Percentiles rank a stretch among this genome's conserved stretches.
Evolutionary conservation across 2,888 invertebrate species (phyloP).

Genomic region (Cerceris rybyensis): DNA sequence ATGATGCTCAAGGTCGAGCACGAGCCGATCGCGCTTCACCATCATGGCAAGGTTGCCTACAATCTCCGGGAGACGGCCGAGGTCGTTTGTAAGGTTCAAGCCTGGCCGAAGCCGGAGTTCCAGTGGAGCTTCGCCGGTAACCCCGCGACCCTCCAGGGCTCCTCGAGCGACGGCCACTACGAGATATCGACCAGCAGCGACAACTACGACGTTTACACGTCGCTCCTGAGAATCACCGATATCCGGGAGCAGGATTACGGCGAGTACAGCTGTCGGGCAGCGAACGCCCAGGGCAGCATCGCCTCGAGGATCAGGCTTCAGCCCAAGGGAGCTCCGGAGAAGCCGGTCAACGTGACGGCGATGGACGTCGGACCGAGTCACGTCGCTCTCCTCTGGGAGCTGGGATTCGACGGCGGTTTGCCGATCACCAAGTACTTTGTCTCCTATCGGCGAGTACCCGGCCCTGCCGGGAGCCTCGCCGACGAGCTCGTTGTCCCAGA

Average conservation of each 20-base stretch:
- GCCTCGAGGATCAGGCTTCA: constrained; percentile 90
- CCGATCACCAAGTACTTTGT: constrained; percentile 94
- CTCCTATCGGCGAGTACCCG: constrained; percentile 88
- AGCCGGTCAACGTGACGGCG: constrained; percentile 88
- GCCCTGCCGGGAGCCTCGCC: constrained; percentile 85
- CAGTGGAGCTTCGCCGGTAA: constrained; percentile 94
- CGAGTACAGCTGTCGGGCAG: constrained; percentile 94
- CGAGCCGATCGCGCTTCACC: constrained; percentile 92
- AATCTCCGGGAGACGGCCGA: constrained; percentile 92
- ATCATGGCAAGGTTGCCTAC: constrained; percentile 94
- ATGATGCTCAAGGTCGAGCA: constrained; percentile 97
- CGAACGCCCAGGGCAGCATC: constrained; percentile 91
- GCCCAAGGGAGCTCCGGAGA: constrained; percentile 93
- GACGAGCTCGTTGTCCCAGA: constrained; percentile 86
- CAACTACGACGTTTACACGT: constrained; percentile 93
- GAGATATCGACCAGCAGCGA: constrained; percentile 91
- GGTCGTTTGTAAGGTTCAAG: constrained; percentile 93
- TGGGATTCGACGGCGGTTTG: constrained; percentile 95
- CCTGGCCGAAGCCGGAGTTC: constrained; percentile 95
- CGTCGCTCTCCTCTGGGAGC: constrained; percentile 92
- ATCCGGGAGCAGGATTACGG: constrained; percentile 94
- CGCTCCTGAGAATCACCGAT: constrained; percentile 88
- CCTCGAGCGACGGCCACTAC: constrained; percentile 91
- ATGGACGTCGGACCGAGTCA: constrained; percentile 90
- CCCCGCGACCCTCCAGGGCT: constrained; percentile 88